Conservation (phyloP, 2,113 vertebrate genomes). For the Zapus hudsonius region DNA sequence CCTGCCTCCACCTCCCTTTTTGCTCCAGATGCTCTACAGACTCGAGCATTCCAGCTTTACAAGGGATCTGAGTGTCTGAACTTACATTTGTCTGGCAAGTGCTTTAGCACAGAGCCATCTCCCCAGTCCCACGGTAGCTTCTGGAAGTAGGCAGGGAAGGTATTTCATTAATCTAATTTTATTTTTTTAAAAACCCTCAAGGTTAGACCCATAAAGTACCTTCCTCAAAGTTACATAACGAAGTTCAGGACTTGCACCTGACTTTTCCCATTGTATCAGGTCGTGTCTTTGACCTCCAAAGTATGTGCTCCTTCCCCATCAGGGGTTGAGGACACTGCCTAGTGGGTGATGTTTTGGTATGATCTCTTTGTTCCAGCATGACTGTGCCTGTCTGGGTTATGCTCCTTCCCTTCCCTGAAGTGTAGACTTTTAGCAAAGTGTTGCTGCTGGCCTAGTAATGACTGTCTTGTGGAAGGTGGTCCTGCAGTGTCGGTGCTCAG, state of each 20-base stretch:
- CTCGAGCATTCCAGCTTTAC: too few relatives aligned
- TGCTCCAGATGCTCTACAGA: too few relatives aligned
- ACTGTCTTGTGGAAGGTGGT: too few relatives aligned
- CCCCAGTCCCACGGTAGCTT: not conserved
- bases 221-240: not conserved
- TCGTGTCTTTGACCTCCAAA: not conserved
- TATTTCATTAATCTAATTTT: not conserved
- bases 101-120: too few relatives aligned
- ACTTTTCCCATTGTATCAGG: not conserved
- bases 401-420: accelerated
- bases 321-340: not conserved
- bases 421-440: not conserved
- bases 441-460: accelerated
- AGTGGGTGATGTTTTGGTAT: not conserved
- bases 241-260: not conserved
- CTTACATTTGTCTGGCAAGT: too few relatives aligned
- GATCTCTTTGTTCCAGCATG: too few relatives aligned
- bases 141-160: not conserved
- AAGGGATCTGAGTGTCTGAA: too few relatives aligned
- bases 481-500: not conserved
- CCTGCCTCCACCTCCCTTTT: too few relatives aligned
- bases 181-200: not conserved
- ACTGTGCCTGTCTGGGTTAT: too few relatives aligned
- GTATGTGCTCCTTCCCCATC: too few relatives aligned
- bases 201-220: not conserved